Evolutionary conservation across 2,888 invertebrate genomes (phyloP).

Genomic region (Sphinx pinastri): DNA sequence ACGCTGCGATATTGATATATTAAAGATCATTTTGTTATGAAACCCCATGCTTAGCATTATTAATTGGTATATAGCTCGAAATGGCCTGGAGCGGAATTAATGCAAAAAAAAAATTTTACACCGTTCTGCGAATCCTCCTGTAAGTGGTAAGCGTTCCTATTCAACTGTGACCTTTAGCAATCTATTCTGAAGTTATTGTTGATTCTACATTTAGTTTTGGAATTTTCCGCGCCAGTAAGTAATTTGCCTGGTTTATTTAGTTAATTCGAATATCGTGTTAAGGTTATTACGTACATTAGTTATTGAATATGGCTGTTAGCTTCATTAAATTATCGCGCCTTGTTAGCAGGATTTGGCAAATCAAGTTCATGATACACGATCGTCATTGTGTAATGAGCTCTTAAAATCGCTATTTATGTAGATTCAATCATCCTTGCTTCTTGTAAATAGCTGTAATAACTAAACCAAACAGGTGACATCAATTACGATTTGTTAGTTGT

Average conservation of each 20-base stretch:
- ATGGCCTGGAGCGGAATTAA: no score
- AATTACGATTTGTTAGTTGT: slow-evolving; percentile 2
- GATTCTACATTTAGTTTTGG: slow-evolving; percentile 2
- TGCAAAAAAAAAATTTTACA: neutral
- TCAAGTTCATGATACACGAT: neutral
- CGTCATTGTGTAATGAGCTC: neutral
- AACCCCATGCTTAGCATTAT: no score
- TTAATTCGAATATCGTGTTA: neutral
- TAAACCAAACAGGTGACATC: slow-evolving; percentile 23
- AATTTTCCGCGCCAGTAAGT: slow-evolving; percentile 11
- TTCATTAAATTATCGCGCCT: neutral
- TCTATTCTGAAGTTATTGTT: neutral
- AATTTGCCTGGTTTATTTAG: neutral
- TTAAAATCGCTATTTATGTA: neutral
- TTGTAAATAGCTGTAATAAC: slow-evolving; percentile 10
- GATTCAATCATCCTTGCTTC: neutral
- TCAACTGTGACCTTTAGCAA: neutral
- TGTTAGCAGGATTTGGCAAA: neutral
- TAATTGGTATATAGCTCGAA: no score
- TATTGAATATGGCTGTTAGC: neutral
- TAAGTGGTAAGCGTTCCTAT: neutral
- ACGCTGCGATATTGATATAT: no score
- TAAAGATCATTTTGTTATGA: no score
- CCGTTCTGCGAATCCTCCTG: neutral
- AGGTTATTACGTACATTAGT: neutral